phyloP scores from a whole-genome alignment of 2,113 vertebrate genomes.

The Edolisoma coerulescens region DNA sequence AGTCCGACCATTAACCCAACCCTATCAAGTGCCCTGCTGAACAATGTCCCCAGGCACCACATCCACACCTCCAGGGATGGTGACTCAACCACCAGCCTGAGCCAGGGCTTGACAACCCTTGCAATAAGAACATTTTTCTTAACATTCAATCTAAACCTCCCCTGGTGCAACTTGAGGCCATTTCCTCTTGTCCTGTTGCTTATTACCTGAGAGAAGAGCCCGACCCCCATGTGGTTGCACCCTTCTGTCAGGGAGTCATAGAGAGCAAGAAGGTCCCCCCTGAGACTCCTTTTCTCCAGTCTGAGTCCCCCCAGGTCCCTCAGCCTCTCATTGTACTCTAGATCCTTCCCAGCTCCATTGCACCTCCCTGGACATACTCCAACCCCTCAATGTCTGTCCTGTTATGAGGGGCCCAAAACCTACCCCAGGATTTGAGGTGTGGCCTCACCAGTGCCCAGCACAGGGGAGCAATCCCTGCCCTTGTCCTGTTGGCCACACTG shows the following conservation, averaged over 20 bases:
- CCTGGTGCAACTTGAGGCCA: rapidly evolving
- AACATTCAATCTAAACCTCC: not conserved
- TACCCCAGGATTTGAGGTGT: not conserved
- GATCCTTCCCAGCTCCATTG: not conserved
- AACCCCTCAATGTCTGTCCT: not conserved
- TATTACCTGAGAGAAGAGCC: not conserved
- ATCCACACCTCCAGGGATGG: not conserved
- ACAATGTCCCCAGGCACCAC: no score
- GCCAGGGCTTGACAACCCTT: rapidly evolving
- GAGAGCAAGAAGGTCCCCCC: rapidly evolving
- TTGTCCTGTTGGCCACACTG: not conserved
- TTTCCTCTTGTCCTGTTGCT: rapidly evolving
- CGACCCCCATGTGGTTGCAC: rapidly evolving
- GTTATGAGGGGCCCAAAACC: not conserved
- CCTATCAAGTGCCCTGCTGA: not conserved
- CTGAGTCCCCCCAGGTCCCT: not conserved
- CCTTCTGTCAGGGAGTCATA: no score
- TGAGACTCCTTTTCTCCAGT: not conserved
- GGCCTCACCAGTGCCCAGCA: not conserved
- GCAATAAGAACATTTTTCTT: rapidly evolving
- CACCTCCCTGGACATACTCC: not conserved
- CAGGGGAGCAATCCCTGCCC: not conserved
- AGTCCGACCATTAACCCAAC: rapidly evolving
- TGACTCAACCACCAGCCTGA: not conserved
- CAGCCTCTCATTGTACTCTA: not conserved